Evolutionary conservation across 2,888 invertebrate genomes (phyloP), one percentile per base, ranked within the genome.

Genomic region (Cephus pygmeus): DNA sequence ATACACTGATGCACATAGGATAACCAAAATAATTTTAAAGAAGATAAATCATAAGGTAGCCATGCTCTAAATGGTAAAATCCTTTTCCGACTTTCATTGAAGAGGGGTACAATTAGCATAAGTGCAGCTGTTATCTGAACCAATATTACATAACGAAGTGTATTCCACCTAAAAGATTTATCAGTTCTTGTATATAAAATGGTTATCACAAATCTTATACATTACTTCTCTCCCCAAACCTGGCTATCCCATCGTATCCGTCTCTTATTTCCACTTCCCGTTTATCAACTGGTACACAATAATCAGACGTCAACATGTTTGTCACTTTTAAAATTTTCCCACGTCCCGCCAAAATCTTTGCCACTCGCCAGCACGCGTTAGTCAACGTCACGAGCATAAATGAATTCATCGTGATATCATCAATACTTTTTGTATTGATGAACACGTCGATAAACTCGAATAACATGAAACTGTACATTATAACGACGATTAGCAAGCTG

Each of bases 1-100:
- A 82, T 30, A 9, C 79, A 77, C 71, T 83, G 86, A 77, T 81
- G 76, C 35, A 69, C 31, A 30, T 79, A 82, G 31, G 69, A 73
- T 4, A 77, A 34, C 11, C 69, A 73, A 75, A 77, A 82, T 6
- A 79, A 12, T 15, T 15, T 34, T 6, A 75, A 12, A 12, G 77
- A 75, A 9, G 68, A 34, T n/a, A 69, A 77, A 31, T 77, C 36
- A 68, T 73, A 79, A 0, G 79, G 80, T 34, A 79, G 12, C 80
- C 80, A 80, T 9, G 76, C 73, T 23, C 79, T 75, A 12, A 79
- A 79, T 15, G 77, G 73, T 30, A 79, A 75, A 12, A 31, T 75
- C 40, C 40, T 40, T 15, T 40, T 6, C 6, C 0, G 40, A 6
- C 40, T 15, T 0, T 40, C 15, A 40, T 40, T 4, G 6, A 15